A percentile compares a stretch with the other conserved stretches of the same genome.
phyloP scores from a whole-genome alignment of 2,113 vertebrate genomes.

The Oplegnathus fasciatus region DNA sequence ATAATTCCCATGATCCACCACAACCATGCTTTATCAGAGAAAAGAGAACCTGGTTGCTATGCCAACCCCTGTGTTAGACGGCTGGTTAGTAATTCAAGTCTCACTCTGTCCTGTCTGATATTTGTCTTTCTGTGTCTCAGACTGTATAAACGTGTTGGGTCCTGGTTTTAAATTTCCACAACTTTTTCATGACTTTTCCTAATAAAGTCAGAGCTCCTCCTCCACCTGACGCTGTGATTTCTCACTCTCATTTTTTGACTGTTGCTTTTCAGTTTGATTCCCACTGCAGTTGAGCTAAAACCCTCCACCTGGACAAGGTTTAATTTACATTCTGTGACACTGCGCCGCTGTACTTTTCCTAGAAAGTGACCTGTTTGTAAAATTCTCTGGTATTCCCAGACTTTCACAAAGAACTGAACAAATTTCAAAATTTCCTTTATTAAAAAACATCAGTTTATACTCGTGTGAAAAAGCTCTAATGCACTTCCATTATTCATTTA shows the following conservation, averaged over 20 bases:
- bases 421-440: no score
- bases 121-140: constrained; percentile 44
- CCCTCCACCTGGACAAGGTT: not conserved
- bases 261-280: not conserved
- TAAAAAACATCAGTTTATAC: no score
- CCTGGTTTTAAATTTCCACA: not conserved
- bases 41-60: constrained; percentile 35
- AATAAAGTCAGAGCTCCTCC: not conserved
- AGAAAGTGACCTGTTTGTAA: no score
- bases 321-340: not conserved
- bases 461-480: no score
- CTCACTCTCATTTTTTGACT: not conserved
- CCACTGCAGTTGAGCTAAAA: not conserved
- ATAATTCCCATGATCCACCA: constrained; percentile 3
- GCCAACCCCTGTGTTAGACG: constrained; percentile 25
- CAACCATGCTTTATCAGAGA: constrained; percentile 34
- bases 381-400: no score
- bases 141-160: constrained; percentile 1
- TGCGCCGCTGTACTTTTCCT: not conserved
- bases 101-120: constrained; percentile 19
- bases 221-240: not conserved
- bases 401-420: no score
- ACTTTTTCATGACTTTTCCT: not conserved
- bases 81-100: constrained; percentile 39
- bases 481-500: no score